Conservation (phyloP, 2,113 vertebrate species). For the Callopanchax toddi region DNA sequence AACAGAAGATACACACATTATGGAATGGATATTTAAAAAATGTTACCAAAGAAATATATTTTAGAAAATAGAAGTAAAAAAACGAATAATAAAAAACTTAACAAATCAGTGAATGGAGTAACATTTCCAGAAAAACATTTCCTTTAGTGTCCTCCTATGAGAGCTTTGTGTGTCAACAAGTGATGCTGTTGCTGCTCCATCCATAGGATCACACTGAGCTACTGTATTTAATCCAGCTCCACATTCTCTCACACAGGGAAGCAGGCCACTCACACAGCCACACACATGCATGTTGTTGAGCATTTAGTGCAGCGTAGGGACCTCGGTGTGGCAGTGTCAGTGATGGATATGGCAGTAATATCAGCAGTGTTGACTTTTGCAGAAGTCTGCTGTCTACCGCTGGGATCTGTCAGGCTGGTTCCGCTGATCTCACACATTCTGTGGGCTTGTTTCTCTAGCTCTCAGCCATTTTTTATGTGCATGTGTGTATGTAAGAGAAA, state of each 20-base stretch:
- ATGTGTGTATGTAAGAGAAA: constrained; percentile 3
- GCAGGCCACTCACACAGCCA: constrained; percentile 3
- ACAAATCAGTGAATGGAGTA: too few species aligned
- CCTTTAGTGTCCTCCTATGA: constrained; percentile 64
- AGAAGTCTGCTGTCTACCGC: constrained; percentile 58
- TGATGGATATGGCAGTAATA: constrained; percentile 70
- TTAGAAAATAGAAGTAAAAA: too few species aligned
- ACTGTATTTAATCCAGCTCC: constrained; percentile 64
- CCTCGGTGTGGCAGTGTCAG: constrained; percentile 67
- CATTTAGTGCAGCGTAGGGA: constrained; percentile 56
- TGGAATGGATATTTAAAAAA: too few species aligned
- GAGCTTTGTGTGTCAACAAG: constrained; percentile 62
- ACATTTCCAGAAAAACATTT: too few species aligned
- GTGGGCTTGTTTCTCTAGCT: constrained; percentile 44
- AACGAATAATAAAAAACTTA: too few species aligned
- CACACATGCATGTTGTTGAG: constrained; percentile 20
- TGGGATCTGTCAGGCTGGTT: constrained; percentile 65
- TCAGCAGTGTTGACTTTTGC: constrained; percentile 65
- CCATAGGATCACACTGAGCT: constrained; percentile 40
- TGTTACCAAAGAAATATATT: too few species aligned
- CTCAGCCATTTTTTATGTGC: constrained; percentile 23
- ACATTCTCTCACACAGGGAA: constrained; percentile 12
- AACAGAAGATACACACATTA: too few species aligned
- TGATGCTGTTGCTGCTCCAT: constrained; percentile 53
- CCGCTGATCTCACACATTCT: constrained; percentile 71